Evolutionary conservation across 2,113 vertebrate genomes (phyloP).

Genomic region (human): GRCh38 chr14:98837001-98837500

Average conservation of each 20-base stretch:
- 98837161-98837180: too few species aligned
- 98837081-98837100: neutral
- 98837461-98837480: accelerated
- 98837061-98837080: neutral
- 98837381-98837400: neutral
- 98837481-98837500: neutral
- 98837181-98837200: accelerated
- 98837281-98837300: neutral
- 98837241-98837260: neutral
- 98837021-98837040: neutral
- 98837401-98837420: accelerated
- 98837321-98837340: neutral
- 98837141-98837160: neutral
- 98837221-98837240: neutral
- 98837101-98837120: neutral
- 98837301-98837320: neutral
- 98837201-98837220: neutral
- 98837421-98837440: neutral
- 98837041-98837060: neutral
- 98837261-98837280: neutral
- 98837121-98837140: too few species aligned
- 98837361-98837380: neutral
- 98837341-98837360: neutral
- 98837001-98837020: neutral
- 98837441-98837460: accelerated